phyloP scores from a whole-genome alignment of 2,113 vertebrate species.

The Psittacus erithacus region DNA sequence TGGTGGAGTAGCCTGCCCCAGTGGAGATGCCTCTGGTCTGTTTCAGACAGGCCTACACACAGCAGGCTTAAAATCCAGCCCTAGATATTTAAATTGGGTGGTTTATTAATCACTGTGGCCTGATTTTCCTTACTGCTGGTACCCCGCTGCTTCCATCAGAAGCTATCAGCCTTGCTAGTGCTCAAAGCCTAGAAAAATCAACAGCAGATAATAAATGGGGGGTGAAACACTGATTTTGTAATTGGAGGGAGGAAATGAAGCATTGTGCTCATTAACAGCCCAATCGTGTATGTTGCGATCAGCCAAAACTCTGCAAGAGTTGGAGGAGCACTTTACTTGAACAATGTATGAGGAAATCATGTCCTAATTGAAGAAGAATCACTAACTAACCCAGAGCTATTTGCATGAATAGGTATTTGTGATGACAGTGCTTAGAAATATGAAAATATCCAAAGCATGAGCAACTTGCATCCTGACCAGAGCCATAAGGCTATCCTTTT shows the following conservation, averaged over 20 bases:
- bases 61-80: not conserved
- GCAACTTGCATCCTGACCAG: not conserved
- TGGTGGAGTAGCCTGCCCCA: not conserved
- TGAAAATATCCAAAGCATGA: not conserved
- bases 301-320: not conserved
- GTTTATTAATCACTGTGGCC: constrained; percentile 17
- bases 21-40: not conserved
- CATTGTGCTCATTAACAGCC: not conserved
- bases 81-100: not conserved
- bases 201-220: not conserved
- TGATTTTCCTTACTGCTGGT: not conserved
- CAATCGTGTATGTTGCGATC: not conserved
- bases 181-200: not conserved
- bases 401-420: not conserved
- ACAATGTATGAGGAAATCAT: not conserved
- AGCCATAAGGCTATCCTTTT: not conserved
- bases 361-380: not conserved
- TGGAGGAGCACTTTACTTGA: not conserved
- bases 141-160: not conserved
- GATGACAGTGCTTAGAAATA: not conserved
- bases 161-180: not conserved
- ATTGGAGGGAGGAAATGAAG: not conserved
- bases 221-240: not conserved
- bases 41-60: not conserved
- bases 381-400: not conserved